Conservation (phyloP, 2,888 invertebrate genomes). For the Gasteruption jaculator region DNA sequence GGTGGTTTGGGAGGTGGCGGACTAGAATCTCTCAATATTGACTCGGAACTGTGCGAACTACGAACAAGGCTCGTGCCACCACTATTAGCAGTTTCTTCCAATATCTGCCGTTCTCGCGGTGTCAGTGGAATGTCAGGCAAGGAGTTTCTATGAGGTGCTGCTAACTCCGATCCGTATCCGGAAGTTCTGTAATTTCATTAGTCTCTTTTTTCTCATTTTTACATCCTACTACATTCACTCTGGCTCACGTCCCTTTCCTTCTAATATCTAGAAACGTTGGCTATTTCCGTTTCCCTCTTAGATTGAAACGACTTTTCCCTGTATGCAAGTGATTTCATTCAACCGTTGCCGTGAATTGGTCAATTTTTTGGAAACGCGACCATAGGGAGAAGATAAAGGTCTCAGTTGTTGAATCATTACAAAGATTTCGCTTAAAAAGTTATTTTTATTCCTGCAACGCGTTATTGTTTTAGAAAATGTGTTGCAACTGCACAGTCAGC, state of each 20-base stretch:
- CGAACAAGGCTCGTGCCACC: slow-evolving; percentile 63
- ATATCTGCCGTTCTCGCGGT: slow-evolving; percentile 68
- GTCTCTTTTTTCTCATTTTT: not conserved
- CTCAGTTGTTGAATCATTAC: too few relatives aligned
- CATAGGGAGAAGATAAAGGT: too few relatives aligned
- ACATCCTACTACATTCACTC: not conserved
- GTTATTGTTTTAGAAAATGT: too few relatives aligned
- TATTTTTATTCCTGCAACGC: too few relatives aligned
- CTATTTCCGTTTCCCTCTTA: too few relatives aligned
- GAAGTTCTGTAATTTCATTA: slow-evolving; percentile 38
- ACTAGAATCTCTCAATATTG: slow-evolving; percentile 67
- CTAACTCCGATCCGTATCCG: slow-evolving; percentile 45
- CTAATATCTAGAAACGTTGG: too few relatives aligned
- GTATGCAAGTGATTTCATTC: too few relatives aligned
- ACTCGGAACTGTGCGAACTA: slow-evolving; percentile 78
- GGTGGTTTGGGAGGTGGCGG: slow-evolving; percentile 88
- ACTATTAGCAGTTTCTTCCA: slow-evolving; percentile 58
- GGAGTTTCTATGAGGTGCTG: slow-evolving; percentile 61
- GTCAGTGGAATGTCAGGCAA: slow-evolving; percentile 79
- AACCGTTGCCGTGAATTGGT: too few relatives aligned
- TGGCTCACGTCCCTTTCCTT: not conserved
- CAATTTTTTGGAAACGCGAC: too few relatives aligned
- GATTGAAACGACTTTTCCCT: too few relatives aligned
- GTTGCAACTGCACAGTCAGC: too few relatives aligned
- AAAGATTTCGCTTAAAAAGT: too few relatives aligned